Base-by-base conservation (phyloP, 2,113 vertebrate genomes). In the Ailurus styani region DNA sequence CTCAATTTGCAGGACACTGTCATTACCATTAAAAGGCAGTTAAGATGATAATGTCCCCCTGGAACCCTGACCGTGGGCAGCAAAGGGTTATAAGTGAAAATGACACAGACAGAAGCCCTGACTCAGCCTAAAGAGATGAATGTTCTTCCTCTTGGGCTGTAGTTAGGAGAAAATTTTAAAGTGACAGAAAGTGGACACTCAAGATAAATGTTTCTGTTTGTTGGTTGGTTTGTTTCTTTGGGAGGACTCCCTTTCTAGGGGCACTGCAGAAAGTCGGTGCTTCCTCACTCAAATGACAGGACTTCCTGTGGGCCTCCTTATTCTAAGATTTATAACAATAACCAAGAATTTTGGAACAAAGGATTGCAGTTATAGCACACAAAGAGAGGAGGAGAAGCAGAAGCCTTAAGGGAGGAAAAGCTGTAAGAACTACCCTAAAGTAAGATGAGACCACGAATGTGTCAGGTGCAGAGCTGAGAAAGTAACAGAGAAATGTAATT, bases 11-110 rank as follows among this genome's bases (percentile, higher is more conserved):
- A 96, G 79, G 90, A 47, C 91, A 94, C 93, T 62, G 84, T 81
- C 90, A 96, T 93, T 62, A 96, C 79, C 92, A 97, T 96, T 97
- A 98, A 96, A 96, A 96, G 79, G 79, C 79, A 93, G 78, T 92
- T 94, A 90, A 83, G 81, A 87, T 77, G 94, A 93, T 94, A 95
- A 96, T 92, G 42, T 75, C 42, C 57, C 84, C 70, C 75, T 47
- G 37, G 89, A 96, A 96, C 15, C 90, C 90, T 96, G 42, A 84
- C 31, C 40, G 50, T 29, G 87, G 95, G 31, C 55, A 96, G 27
- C 55, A 92, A 96, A 95, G 92, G 92, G 94, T 97, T 95, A 90
- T 31, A 66, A 57, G 31, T 15, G 55, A 90, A 75, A 92, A 23
- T 87, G 93, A n/a, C 95, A 95, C 92, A 94, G 47, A 17, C 20